phyloP scores from a whole-genome alignment of 1,140 invertebrate genomes.

The Pogonomyrmex californicus region DNA sequence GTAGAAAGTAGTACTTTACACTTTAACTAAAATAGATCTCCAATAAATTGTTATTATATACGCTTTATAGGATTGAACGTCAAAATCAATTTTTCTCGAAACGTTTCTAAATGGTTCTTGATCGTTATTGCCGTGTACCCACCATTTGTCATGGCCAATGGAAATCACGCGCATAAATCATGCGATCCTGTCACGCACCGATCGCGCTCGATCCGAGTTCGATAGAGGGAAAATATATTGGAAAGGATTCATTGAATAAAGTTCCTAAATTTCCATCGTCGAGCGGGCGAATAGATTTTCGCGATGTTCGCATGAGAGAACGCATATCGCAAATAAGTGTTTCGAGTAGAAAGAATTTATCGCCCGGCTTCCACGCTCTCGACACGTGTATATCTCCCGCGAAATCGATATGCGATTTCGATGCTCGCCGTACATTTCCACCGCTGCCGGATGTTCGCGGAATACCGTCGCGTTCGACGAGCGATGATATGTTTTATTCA shows the following conservation, averaged over 20 bases:
- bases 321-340: conserved; percentile 65
- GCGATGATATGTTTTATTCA: conserved; percentile 62
- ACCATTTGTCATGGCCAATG: conserved; percentile 58
- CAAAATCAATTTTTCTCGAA: conserved; percentile 52
- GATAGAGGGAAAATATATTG: conserved; percentile 56
- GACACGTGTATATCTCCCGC: conserved; percentile 64
- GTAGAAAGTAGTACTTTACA: conserved; percentile 25
- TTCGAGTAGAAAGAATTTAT: conserved; percentile 64
- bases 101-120: conserved; percentile 54
- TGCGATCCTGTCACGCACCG: conserved; percentile 47
- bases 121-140: conserved; percentile 50
- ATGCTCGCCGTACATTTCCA: conserved; percentile 61
- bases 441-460: conserved; percentile 59
- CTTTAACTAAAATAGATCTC: not conserved
- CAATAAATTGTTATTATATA: conserved; percentile 44
- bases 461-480: conserved; percentile 63
- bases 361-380: conserved; percentile 60
- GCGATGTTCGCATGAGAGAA: conserved; percentile 54
- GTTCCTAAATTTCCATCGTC: conserved; percentile 61
- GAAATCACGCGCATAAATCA: conserved; percentile 69
- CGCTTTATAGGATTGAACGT: not conserved
- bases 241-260: conserved; percentile 63
- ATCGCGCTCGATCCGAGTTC: conserved; percentile 57
- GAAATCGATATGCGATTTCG: conserved; percentile 65
- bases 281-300: conserved; percentile 60